A percentile compares a stretch with the other conserved stretches of the same genome.
These are phyloP conservation scores for Drosophila planitibia DNA, from an alignment of 2,888 invertebrate genomes.

Conservation along the genomic window DNA sequence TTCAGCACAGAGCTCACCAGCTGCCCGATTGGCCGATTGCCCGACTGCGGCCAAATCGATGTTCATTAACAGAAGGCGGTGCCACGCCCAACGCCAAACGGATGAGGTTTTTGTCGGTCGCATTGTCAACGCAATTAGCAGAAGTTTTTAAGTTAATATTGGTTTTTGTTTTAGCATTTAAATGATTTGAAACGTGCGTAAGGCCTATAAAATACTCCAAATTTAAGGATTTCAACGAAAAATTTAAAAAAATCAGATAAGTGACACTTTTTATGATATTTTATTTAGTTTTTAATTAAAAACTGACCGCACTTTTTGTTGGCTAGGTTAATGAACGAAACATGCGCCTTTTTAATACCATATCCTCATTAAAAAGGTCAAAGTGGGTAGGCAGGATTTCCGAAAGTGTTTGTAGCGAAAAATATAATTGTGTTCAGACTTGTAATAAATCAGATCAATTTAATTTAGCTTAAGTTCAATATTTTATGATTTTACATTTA, in stretches of 20 bases:
- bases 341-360: slow-evolving; percentile 6
- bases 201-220: slow-evolving; percentile 9
- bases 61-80: slow-evolving; percentile 73
- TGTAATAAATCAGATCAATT: not conserved
- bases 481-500: not conserved
- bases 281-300: slow-evolving; percentile 65
- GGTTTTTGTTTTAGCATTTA: slow-evolving; percentile 50
- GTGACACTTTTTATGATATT: slow-evolving; percentile 17
- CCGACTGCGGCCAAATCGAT: slow-evolving; percentile 74
- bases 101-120: slow-evolving; percentile 41
- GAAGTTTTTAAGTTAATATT: slow-evolving; percentile 71
- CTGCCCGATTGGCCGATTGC: slow-evolving; percentile 22
- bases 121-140: slow-evolving; percentile 75
- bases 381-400: too few relatives aligned
- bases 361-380: not conserved
- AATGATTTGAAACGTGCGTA: slow-evolving; percentile 44
- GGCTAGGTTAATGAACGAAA: slow-evolving; percentile 47
- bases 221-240: not conserved
- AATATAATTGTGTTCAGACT: not conserved
- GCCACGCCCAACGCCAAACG: slow-evolving; percentile 40
- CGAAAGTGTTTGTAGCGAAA: not conserved
- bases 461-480: not conserved
- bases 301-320: slow-evolving; percentile 58
- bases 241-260: slow-evolving; percentile 16
- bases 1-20: slow-evolving; percentile 6